Conservation (phyloP, 92 coral and sea anemone species). For the Diadumene lineata region DNA sequence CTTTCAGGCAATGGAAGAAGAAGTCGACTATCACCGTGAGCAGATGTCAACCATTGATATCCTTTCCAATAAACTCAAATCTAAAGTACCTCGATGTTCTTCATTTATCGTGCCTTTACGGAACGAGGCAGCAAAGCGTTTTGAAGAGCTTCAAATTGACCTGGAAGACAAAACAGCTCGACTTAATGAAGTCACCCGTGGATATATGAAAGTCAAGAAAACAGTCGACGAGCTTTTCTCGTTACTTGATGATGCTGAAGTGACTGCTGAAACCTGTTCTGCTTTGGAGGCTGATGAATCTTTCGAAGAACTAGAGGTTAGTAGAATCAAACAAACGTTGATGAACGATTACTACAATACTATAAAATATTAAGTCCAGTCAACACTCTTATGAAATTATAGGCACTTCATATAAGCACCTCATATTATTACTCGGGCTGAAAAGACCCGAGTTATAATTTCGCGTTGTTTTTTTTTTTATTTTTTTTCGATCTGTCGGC, state of each 20-base stretch:
- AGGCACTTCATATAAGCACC: too few relatives aligned
- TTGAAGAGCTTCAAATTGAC: slow-evolving; percentile 53
- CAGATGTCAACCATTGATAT: slow-evolving; percentile 65
- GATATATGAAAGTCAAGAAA: slow-evolving; percentile 69
- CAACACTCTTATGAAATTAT: too few relatives aligned
- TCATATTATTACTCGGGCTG: too few relatives aligned
- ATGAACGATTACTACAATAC: too few relatives aligned
- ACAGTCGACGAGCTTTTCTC: slow-evolving; percentile 53
- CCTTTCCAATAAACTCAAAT: slow-evolving; percentile 56
- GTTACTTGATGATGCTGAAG: slow-evolving; percentile 71
- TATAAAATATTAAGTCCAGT: too few relatives aligned
- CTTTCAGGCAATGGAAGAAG: slow-evolving; percentile 62
- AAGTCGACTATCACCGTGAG: slow-evolving; percentile 77
- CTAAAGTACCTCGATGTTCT: slow-evolving; percentile 52
- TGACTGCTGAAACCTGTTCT: slow-evolving; percentile 39
- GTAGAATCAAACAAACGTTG: too few relatives aligned
- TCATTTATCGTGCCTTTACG: slow-evolving; percentile 65
- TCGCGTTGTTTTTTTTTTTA: too few relatives aligned
- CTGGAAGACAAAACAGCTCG: slow-evolving; percentile 54
- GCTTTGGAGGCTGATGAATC: slow-evolving; percentile 59
- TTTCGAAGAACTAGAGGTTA: slow-evolving; percentile 50
- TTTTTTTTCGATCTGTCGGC: too few relatives aligned
- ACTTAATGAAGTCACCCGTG: slow-evolving; percentile 54
- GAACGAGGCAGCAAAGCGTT: slow-evolving; percentile 63
- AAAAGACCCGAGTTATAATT: too few relatives aligned